Base-by-base conservation (phyloP, 1,140 invertebrate genomes). In the Brachionus paranguensis region DNA sequence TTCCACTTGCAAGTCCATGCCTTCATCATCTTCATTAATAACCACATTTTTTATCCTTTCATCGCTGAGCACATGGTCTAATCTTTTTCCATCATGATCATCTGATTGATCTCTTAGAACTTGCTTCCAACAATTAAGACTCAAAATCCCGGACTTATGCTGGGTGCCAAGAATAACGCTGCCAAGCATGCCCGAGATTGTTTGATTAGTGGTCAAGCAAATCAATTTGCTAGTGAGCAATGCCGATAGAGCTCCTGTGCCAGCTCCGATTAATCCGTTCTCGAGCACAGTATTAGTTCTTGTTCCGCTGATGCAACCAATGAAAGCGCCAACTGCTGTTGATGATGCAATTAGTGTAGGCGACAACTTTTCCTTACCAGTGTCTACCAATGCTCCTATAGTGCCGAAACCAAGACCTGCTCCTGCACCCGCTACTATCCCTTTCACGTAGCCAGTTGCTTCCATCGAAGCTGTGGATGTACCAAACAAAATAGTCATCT, bases 401-500 rank as follows among this genome's bases (percentile, higher is more conserved):
- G 68, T 11, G 11, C 68, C 68, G 17, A 72, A 72, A 11, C 33
- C 68, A 7, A 72, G 68, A 12, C 68, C 68, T 43, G 68, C 29
- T 8, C 68, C 68, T 37, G 68, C 37, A 20, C 68, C 68, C 8
- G 65, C 65, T 8, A 70, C 29, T 12, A 70, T 33, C 10, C 65
- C 65, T 37, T 70, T 70, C 14, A 37, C 33, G n/a, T 33, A 70
- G 14, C 65, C 65, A 70, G 65, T 37, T 3, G 65, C 65, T 29
- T 70, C 65, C 65, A 70, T 70, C 4, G 65, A 70, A 43, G 37
- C 33, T 17, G 68, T 29, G 10, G 68, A 72, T 41, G 68, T 72
- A 41, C 68, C 68, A 43, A 72, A 72, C 41, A 72, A 72, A 43
- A 72, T 72, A 12, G 68, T 72, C 68, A 72, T 72, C 17, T 53